Evolutionary conservation across 2,888 invertebrate species (phyloP).

Genomic region (Pemphredon lugubris): DNA sequence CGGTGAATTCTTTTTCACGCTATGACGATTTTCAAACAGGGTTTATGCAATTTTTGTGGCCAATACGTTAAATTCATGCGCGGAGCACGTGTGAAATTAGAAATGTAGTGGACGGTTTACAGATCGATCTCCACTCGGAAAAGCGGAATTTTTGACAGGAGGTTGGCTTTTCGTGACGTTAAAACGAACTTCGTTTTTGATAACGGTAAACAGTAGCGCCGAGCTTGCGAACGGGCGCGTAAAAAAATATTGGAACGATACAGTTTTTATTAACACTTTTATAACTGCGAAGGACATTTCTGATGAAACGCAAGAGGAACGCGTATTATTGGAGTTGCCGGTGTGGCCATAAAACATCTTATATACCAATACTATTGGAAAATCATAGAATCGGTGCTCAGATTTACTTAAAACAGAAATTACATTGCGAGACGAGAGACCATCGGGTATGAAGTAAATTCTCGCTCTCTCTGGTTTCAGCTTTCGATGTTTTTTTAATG

Average conservation of each 20-base stretch:
- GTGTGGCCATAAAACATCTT: background rate
- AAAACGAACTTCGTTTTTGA: background rate
- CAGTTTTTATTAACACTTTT: background rate
- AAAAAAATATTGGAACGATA: background rate
- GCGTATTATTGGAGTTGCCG: background rate
- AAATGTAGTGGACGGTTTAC: background rate
- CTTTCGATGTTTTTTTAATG: too few species aligned
- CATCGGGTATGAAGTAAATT: too few species aligned
- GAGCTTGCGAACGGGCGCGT: background rate
- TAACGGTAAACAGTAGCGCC: background rate
- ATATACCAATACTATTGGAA: too few species aligned
- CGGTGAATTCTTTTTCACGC: conserved; percentile 17
- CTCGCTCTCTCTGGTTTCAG: too few species aligned
- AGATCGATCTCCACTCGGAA: background rate
- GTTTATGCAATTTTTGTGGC: conserved; percentile 27
- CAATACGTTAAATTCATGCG: background rate
- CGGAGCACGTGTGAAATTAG: background rate
- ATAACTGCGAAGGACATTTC: background rate
- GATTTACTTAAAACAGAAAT: too few species aligned
- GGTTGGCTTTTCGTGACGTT: background rate
- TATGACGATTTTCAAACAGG: conserved; percentile 26
- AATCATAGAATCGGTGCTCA: too few species aligned
- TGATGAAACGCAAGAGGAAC: background rate
- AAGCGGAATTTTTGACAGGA: background rate
- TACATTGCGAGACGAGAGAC: too few species aligned